Base-by-base conservation (phyloP, 2,113 vertebrate genomes). In the Tylochromis polylepis region DNA sequence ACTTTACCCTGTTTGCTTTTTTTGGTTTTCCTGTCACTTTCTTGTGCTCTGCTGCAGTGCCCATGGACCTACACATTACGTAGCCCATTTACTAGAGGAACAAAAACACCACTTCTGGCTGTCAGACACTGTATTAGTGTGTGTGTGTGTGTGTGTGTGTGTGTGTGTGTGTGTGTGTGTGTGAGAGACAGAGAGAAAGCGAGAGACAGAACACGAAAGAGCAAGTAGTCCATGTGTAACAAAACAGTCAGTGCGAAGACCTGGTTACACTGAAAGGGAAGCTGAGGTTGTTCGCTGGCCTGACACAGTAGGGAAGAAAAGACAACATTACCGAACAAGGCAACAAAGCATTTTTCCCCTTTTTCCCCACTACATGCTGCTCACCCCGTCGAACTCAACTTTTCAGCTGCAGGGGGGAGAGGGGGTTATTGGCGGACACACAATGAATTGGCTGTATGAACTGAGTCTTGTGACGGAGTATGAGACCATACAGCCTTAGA, bases 391-490 rank as follows among this genome's bases (percentile, higher is more conserved):
- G 77, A 90, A 86, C 88, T 90, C 86, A 88, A 83, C 86, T 86
- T 92, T 88, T 93, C 79, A 91, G 83, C 75, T 87, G 86, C 70
- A 60, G 81, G 38, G 49, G 16, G 15, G 56, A 27, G 46, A 43
- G 62, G 72, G 85, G 88, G 84, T 75, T 91, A 92, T 31, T 90
- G 85, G 81, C 83, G 85, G 85, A 82, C 90, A 92, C 88, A 95
- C 95, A 95, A 96, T 95, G 94, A 94, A 86, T 85, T 88, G 83
- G 85, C 95, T 96, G 95, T 96, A 93, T 83, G 90, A 91, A 95
- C 90, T 92, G 92, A 95, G 95, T 96, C 95, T 96, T 95, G 94
- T 96, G 96, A 96, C 95, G 18, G 72, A 89, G 89, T 91, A 86
- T 95, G 92, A 46, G 58, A 81, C 84, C 81, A 72, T 85, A 72